Percentiles rank a stretch among this genome's conserved stretches.
Evolutionary conservation across 2,797 vertebrate genomes (phyloP).

Genomic region (Siniperca obscura): DNA sequence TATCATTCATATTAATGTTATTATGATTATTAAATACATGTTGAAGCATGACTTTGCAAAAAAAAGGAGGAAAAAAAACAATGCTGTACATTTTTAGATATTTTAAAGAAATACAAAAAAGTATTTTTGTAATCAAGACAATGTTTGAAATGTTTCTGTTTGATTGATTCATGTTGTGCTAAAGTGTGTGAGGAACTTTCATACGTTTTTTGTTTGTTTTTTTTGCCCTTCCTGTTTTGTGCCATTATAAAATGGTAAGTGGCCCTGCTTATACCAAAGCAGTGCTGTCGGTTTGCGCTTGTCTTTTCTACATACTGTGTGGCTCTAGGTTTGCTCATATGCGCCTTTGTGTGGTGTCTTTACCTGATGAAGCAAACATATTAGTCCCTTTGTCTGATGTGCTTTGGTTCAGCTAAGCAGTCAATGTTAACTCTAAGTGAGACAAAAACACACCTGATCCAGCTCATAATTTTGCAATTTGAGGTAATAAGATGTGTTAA

Average conservation of each 20-base stretch:
- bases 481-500: constrained; percentile 52
- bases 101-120: constrained; percentile 86
- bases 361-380: constrained; percentile 30
- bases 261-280: constrained; percentile 73
- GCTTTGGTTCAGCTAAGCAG: constrained; percentile 31
- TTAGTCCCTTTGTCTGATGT: constrained; percentile 34
- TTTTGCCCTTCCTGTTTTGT: constrained; percentile 37
- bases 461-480: constrained; percentile 39
- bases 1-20: constrained; percentile 85
- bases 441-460: constrained; percentile 40
- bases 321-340: constrained; percentile 42
- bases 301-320: constrained; percentile 54
- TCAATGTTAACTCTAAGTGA: constrained; percentile 9
- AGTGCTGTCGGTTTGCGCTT: constrained; percentile 57
- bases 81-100: constrained; percentile 88
- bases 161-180: constrained; percentile 73
- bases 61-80: constrained; percentile 62
- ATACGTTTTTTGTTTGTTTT: constrained; percentile 12
- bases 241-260: constrained; percentile 56
- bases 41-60: constrained; percentile 85
- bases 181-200: constrained; percentile 70
- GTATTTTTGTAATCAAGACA: constrained; percentile 89
- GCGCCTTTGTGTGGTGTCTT: constrained; percentile 22
- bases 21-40: constrained; percentile 82
- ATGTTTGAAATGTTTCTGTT: constrained; percentile 77